A percentile compares a stretch with the other conserved stretches of the same genome.
These are phyloP conservation scores for Cyrtonyx montezumae DNA, from an alignment of 2,113 vertebrate species.

Conservation along the genomic window DNA sequence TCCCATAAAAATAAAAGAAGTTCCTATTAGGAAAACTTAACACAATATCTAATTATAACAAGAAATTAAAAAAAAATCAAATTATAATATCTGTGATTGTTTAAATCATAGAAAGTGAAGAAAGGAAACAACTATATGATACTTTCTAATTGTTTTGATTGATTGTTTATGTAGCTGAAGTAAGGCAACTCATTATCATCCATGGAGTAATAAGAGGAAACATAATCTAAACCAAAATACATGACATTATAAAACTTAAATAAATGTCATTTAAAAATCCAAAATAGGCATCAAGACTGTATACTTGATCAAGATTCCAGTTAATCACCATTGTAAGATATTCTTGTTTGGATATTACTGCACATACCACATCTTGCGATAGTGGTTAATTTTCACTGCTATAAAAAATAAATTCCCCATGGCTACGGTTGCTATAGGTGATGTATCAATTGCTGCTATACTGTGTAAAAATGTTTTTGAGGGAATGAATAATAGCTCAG, in stretches of 20 bases:
- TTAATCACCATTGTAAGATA: background rate
- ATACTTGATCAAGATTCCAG: background rate
- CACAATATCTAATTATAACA: background rate
- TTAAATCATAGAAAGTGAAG: background rate
- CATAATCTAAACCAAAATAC: background rate
- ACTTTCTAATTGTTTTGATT: background rate
- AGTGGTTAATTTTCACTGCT: background rate
- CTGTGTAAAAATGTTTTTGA: slow-evolving; percentile 1
- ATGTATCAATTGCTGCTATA: slow-evolving; percentile 21
- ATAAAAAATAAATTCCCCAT: slow-evolving; percentile 52
- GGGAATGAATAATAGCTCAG: background rate
- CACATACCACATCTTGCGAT: background rate
- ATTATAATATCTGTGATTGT: background rate
- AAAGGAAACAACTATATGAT: background rate
- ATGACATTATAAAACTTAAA: background rate
- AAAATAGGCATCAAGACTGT: background rate
- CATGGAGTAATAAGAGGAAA: background rate
- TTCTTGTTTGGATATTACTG: background rate
- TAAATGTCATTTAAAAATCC: background rate
- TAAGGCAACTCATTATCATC: background rate
- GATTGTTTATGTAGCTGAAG: background rate
- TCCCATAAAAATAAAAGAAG: background rate
- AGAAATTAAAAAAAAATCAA: background rate
- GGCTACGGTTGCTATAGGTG: slow-evolving; percentile 64
- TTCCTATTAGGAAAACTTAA: background rate